Conservation (phyloP, 2,888 invertebrate species). For the Hirtodrosophila trivittata region DNA sequence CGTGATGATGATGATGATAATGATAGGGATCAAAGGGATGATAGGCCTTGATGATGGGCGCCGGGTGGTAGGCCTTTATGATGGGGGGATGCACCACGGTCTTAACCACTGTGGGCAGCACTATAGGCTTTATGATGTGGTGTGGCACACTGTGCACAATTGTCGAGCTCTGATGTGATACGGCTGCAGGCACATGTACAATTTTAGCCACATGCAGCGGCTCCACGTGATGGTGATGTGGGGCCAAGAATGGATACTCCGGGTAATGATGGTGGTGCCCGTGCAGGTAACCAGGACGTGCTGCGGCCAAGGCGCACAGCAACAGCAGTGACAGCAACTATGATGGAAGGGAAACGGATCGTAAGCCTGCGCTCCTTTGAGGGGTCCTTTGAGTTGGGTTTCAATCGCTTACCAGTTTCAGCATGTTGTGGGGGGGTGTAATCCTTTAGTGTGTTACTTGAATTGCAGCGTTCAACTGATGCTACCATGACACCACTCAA, state of each 20-base stretch:
- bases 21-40: slow-evolving; percentile 77
- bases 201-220: slow-evolving; percentile 80
- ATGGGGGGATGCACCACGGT: slow-evolving; percentile 79
- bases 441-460: slow-evolving; percentile 35
- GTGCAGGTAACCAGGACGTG: slow-evolving; percentile 82
- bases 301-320: slow-evolving; percentile 61
- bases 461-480: slow-evolving; percentile 77
- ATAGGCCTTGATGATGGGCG: slow-evolving; percentile 80
- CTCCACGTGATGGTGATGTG: slow-evolving; percentile 66
- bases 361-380: not conserved
- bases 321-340: slow-evolving; percentile 61
- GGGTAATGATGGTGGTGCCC: slow-evolving; percentile 78
- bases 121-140: slow-evolving; percentile 80
- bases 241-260: slow-evolving; percentile 51
- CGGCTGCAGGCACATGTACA: slow-evolving; percentile 80
- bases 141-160: slow-evolving; percentile 81
- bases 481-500: slow-evolving; percentile 62
- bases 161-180: slow-evolving; percentile 82
- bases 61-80: slow-evolving; percentile 80
- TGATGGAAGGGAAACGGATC: not conserved
- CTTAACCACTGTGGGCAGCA: slow-evolving; percentile 81
- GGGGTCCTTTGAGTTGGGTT: not conserved
- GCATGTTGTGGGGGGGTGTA: slow-evolving; percentile 50
- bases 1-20: slow-evolving; percentile 72
- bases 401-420: slow-evolving; percentile 67